A percentile compares a stretch with the other conserved stretches of the same genome.
phyloP scores from a whole-genome alignment of 2,797 vertebrate species.

The Chiloscyllium punctatum region DNA sequence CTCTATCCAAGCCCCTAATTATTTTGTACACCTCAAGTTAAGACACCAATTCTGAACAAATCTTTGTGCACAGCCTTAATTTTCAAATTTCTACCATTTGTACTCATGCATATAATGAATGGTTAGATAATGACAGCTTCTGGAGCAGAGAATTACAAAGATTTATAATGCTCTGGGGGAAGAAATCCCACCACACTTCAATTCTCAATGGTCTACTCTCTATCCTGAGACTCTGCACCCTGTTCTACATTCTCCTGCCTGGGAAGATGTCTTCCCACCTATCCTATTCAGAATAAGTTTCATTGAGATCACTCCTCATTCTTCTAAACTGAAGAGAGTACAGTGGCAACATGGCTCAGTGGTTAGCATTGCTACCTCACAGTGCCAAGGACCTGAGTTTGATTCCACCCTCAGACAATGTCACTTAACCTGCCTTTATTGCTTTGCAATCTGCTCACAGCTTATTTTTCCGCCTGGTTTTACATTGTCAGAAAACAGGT shows the following conservation, averaged over 20 bases:
- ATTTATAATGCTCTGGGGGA: neutral
- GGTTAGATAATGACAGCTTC: neutral
- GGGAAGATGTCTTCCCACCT: neutral
- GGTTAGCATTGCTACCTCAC: too few relatives aligned
- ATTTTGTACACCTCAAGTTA: too few relatives aligned
- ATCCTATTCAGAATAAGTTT: too few relatives aligned
- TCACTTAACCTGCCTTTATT: neutral
- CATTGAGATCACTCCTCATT: too few relatives aligned
- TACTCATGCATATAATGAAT: neutral
- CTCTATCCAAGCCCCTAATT: too few relatives aligned
- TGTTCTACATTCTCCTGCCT: neutral
- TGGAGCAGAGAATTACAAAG: neutral
- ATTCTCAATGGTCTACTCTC: neutral
- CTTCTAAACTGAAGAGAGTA: too few relatives aligned
- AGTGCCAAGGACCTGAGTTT: too few relatives aligned
- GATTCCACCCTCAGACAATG: too few relatives aligned
- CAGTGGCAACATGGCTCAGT: too few relatives aligned
- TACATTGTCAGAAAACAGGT: neutral
- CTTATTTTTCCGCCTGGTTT: neutral
- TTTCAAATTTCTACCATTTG: neutral
- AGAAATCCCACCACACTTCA: neutral
- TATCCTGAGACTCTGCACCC: neutral
- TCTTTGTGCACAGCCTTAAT: too few relatives aligned
- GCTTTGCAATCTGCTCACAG: neutral
- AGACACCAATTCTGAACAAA: too few relatives aligned